phyloP scores from a whole-genome alignment of 2,888 invertebrate species.

The Gerosis bhagava region DNA sequence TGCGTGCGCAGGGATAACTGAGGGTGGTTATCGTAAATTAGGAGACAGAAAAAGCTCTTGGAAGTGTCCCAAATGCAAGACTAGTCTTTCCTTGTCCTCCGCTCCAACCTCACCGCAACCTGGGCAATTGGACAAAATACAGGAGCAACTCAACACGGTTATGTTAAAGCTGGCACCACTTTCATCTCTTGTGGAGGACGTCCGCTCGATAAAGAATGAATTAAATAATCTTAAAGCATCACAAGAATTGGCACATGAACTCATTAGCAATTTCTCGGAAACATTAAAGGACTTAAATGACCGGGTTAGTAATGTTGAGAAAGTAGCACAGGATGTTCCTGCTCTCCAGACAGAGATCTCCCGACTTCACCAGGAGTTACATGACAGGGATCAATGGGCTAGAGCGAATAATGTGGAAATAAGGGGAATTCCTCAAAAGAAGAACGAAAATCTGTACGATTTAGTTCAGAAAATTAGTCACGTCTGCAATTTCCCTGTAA shows the following conservation, averaged over 20 bases:
- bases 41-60: conserved; percentile 15
- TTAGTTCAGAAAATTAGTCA: conserved; percentile 20
- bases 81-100: background rate
- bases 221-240: conserved; percentile 20
- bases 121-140: background rate
- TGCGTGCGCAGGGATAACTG: conserved; percentile 6
- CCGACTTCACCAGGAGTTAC: conserved; percentile 15
- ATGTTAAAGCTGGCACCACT: conserved; percentile 26
- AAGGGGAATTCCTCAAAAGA: conserved; percentile 8
- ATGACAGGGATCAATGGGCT: conserved; percentile 29
- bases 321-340: conserved; percentile 16
- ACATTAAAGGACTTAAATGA: conserved; percentile 12
- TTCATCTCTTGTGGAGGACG: conserved; percentile 26
- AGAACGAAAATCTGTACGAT: conserved; percentile 27
- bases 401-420: conserved; percentile 17
- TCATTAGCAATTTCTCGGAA: conserved; percentile 13
- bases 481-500: conserved; percentile 6
- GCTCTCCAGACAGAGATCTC: conserved; percentile 15
- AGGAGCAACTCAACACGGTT: background rate
- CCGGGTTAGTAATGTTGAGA: conserved; percentile 18
- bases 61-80: too few relatives aligned
- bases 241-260: conserved; percentile 21
- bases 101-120: background rate
- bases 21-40: conserved; percentile 14
- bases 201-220: conserved; percentile 30